Evolutionary conservation across 2,888 invertebrate species (phyloP).

Genomic region (Limnephilus lunatus): DNA sequence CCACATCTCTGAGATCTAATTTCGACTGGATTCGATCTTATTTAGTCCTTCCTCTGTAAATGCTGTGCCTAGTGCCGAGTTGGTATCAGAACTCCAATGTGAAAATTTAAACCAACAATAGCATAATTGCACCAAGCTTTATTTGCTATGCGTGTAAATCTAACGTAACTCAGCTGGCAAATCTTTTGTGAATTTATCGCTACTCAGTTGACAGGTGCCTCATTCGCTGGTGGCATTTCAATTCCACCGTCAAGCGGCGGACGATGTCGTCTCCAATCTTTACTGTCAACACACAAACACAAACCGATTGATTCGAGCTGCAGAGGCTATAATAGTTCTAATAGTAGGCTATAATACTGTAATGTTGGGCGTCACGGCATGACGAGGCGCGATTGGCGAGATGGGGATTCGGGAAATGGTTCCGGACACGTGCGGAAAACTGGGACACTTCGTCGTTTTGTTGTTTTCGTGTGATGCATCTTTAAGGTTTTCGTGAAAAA

Average conservation of each 20-base stretch:
- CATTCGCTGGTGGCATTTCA: not conserved
- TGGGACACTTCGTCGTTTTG: not conserved
- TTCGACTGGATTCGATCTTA: too few species aligned
- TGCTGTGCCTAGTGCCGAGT: too few species aligned
- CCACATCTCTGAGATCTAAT: too few species aligned
- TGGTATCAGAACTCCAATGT: too few species aligned
- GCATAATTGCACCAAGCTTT: too few species aligned
- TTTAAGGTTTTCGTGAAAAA: not conserved
- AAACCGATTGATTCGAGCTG: conserved; percentile 39
- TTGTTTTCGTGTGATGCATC: not conserved
- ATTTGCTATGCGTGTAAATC: not conserved
- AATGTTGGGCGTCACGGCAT: conserved; percentile 41
- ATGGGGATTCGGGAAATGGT: conserved; percentile 12
- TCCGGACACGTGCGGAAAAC: conserved; percentile 18
- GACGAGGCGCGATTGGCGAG: not conserved
- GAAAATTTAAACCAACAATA: too few species aligned
- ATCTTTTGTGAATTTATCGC: not conserved
- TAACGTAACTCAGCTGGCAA: not conserved
- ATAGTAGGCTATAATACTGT: not conserved
- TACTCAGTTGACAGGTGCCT: not conserved
- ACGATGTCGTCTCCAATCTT: conserved; percentile 41
- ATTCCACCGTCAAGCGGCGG: not conserved
- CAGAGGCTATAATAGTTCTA: not conserved
- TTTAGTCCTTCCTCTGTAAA: too few species aligned
- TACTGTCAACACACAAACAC: conserved; percentile 37